Base-by-base conservation (phyloP, 37 sponge, comb jelly and placozoan species). In the Eunapius fragilis region DNA sequence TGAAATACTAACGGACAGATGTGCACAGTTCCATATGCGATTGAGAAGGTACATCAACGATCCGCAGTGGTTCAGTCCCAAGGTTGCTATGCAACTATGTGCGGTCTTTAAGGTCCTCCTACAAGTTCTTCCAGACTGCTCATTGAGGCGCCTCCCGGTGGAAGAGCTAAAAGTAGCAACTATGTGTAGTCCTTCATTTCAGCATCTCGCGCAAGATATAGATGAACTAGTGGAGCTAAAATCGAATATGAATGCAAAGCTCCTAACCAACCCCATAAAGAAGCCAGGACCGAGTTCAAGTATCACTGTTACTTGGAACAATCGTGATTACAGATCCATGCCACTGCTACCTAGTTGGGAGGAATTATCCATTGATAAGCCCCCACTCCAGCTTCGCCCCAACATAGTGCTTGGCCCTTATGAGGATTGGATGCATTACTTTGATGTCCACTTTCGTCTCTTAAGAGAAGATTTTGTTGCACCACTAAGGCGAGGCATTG, bases 391-490 rank as follows among this genome's bases (percentile, higher is more conserved):
- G 48, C 78, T 96, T 67, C 74, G 89, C 6, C 79, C 87, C 9
- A 91, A 91, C 70, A 85, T 91, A 2, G 37, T 87, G 28, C 58
- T 77, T 25, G 94, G 92, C 27, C 32, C 26, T 5, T 96, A 93
- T 79, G 72, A 80, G 7, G 72, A 75, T 38, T 91, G 92, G 88
- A 84, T 89, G 74, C 90, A 94, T 32, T 97, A 97, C 81, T 87
- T 86, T 48, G 93, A 97, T 50, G 78, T 89, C 0, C 97, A 97
- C 67, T 97, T 97, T 85, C 90, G 86, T n/a, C 87, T 97, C 4
- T 83, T 97, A 13, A 73, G 97, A 30, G 97, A 97, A 85, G 97
- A 97, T 67, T 94, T 97, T 76, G 69, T 97, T 0, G 91, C 89
- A 31, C 97, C 97, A 41, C 88, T 97, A 10, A 84, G 97, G 33